Evolutionary conservation across 2,888 invertebrate species (phyloP).

Genomic region (Cataglyphis cursor): DNA sequence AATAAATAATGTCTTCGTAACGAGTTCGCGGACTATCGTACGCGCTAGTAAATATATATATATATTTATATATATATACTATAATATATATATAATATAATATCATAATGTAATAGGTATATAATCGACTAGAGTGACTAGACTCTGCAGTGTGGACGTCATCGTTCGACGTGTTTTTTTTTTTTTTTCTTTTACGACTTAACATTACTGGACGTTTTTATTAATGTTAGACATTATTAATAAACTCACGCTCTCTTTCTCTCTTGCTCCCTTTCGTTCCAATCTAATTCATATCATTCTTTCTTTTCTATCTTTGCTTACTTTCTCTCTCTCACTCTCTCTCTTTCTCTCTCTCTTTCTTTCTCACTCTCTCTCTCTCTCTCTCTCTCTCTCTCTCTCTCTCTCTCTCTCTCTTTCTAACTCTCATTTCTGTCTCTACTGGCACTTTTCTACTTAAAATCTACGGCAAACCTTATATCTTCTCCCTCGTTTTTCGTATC

Average conservation of each 20-base stretch:
- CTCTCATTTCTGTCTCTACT: slow-evolving; percentile 79
- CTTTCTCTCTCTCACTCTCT: slow-evolving; percentile 22
- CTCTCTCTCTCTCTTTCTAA: neutral
- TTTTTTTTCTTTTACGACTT: slow-evolving; percentile 76
- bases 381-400: slow-evolving; percentile 28
- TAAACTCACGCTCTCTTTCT: slow-evolving; percentile 64
- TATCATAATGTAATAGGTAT: slow-evolving; percentile 79
- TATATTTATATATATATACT: slow-evolving; percentile 63
- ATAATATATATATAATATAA: slow-evolving; percentile 78
- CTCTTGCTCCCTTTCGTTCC: slow-evolving; percentile 38
- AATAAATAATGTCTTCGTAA: slow-evolving; percentile 76
- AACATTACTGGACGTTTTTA: slow-evolving; percentile 87
- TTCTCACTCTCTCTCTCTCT: slow-evolving; percentile 14
- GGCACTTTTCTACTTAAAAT: slow-evolving; percentile 86
- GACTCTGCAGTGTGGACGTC: slow-evolving; percentile 85
- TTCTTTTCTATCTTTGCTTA: slow-evolving; percentile 31
- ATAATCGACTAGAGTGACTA: slow-evolving; percentile 86
- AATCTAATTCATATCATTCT: slow-evolving; percentile 1
- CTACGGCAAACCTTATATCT: slow-evolving; percentile 80
- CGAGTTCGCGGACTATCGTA: slow-evolving; percentile 81
- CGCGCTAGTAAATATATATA: slow-evolving; percentile 76
- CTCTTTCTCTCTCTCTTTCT: neutral
- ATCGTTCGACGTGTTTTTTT: slow-evolving; percentile 79
- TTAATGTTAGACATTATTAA: slow-evolving; percentile 82
- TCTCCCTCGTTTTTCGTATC: slow-evolving; percentile 36